Evolutionary conservation across 2,888 invertebrate species (phyloP), one percentile per base, ranked within the genome.

Genomic region (Nomada flava): DNA sequence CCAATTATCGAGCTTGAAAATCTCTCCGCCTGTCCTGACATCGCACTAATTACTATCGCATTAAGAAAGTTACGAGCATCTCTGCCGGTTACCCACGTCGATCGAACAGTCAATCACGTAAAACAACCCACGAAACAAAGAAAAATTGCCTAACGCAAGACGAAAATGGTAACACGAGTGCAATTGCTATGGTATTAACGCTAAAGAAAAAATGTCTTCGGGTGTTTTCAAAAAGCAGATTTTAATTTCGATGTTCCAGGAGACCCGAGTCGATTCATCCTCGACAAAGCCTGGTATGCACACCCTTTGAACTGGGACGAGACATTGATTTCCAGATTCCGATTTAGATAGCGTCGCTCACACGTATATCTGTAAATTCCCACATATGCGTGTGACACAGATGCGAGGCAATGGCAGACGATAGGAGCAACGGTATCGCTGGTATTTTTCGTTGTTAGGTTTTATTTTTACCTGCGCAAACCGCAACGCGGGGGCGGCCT

Each of bases 311-410:
- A 77, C 59, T 69, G 82, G 36, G 77, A 86, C 77, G 86, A 85
- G 86, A 88, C 89, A 89, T 89, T 88, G 90, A 91, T 90, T 90
- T 88, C 77, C 55, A 89, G 90, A 90, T 90, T 91, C 88, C 88
- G 89, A 89, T 90, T 91, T 88, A 88, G 90, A 90, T 90, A 90
- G 60, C 57, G 73, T 64, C 64, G 70, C 20, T 63, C 55, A 72
- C 80, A 57, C 67, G 70, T 53, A 55, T 23, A 60, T 47, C n/a
- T 74, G 60, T 67, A 63, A 63, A 76, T 77, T 79, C 71, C 47
- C 47, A 11, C 57, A 15, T 26, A 59, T 62, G 55, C 44, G 13
- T 57, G 57, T 36, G 65, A 42, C 65, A 60, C 57, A n/a, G 62
- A 29, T 20, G 60, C 53, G 23, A 72, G 52, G 50, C 65, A 23